Evolutionary conservation across 2,888 invertebrate species (phyloP), one percentile per base, ranked within the genome.

Genomic region (Acrocera orbiculus): DNA sequence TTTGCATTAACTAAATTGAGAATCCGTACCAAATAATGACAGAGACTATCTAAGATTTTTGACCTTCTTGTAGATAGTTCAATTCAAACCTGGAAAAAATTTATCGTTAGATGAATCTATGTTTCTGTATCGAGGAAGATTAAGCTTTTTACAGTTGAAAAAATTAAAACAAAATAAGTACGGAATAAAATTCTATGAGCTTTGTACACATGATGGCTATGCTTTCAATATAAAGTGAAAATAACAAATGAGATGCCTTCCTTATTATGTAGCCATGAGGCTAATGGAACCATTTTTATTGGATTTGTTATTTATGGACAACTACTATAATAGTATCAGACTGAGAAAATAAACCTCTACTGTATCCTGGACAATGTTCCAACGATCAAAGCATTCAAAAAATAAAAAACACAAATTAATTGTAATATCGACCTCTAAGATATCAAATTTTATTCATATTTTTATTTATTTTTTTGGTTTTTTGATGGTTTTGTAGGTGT

Each of bases 1-100:
- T 16, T 30, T 30, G 30, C 30, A 15, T 30, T 30, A 24, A n/a
- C 24, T 30, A 24, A 30, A 15, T 30, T 30, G 22, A 23, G 16
- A 30, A 30, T 14, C 30, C 23, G 30, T 30, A 30, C 23, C 23
- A 30, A 23, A 9, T 23, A 32, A 32, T 32, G 25, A 32, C 32
- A n/a, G n/a, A 25, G 23, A 32, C 17, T 32, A 32, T 25, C 32
- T 32, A 32, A 32, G 17, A 32, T 32, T 32, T 32, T 13, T 25
- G 25, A 16, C 13, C 32, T 16, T 32, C 25, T 25, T 32, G 25
- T 32, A 17, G 25, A 25, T 32, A 32, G 25, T 32, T 32, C 32
- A 32, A 25, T 32, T 32, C 32, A 32, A 32, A 32, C 25, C 26
- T 25, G 32, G 25, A 23, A 32, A 32, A 32, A 26, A 32, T 26